Conservation (phyloP, 2,888 invertebrate species). For the Mythimna albipuncta region DNA sequence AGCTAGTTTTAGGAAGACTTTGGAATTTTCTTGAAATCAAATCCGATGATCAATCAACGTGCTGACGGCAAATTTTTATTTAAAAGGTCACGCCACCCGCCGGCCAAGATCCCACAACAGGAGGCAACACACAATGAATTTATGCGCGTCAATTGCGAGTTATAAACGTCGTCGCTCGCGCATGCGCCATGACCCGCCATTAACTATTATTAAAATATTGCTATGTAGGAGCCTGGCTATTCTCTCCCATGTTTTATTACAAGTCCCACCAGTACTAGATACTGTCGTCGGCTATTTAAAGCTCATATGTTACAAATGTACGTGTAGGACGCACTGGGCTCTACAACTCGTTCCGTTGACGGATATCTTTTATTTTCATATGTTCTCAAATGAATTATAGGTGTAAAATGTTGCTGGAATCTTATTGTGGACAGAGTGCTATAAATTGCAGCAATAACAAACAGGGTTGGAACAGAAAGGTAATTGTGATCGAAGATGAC, state of each 20-base stretch:
- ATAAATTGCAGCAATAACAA: slow-evolving; percentile 83
- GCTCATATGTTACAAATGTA: slow-evolving; percentile 86
- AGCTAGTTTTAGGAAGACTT: background rate
- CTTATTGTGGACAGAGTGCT: slow-evolving; percentile 78
- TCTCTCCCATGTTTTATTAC: slow-evolving; percentile 89
- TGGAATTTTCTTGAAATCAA: slow-evolving; percentile 44
- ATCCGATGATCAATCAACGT: slow-evolving; percentile 69
- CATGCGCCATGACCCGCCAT: slow-evolving; percentile 86
- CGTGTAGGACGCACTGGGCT: slow-evolving; percentile 81
- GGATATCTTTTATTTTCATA: slow-evolving; percentile 79
- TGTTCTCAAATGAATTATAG: slow-evolving; percentile 84
- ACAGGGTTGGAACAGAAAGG: slow-evolving; percentile 73
- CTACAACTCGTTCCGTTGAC: slow-evolving; percentile 75
- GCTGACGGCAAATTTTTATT: slow-evolving; percentile 74
- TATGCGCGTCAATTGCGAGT: slow-evolving; percentile 87
- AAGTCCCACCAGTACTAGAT: slow-evolving; percentile 80
- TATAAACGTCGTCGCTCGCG: slow-evolving; percentile 87
- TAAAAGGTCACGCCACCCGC: slow-evolving; percentile 73
- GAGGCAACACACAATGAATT: slow-evolving; percentile 83
- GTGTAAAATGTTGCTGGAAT: slow-evolving; percentile 84
- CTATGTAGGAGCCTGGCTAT: slow-evolving; percentile 86
- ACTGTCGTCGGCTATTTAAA: slow-evolving; percentile 89
- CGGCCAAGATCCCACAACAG: slow-evolving; percentile 71
- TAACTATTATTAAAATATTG: slow-evolving; percentile 90
- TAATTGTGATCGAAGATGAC: slow-evolving; percentile 75